phyloP scores from a whole-genome alignment of 2,888 invertebrate species.

The Aspidapion aeneum region DNA sequence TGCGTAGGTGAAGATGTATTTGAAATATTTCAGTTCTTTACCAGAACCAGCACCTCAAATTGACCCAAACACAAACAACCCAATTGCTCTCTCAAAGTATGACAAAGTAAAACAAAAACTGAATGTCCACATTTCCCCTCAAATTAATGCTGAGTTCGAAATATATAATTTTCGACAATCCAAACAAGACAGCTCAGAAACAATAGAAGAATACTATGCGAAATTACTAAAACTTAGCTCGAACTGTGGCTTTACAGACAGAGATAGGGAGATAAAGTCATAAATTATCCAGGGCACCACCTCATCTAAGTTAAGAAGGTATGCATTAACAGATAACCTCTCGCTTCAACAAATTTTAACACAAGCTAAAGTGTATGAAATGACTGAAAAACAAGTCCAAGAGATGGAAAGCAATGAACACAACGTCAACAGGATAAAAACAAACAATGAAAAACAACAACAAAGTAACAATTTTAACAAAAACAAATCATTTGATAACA shows the following conservation, averaged over 20 bases:
- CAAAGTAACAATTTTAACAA: too few relatives aligned
- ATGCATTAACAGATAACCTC: constrained; percentile 7
- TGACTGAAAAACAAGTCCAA: constrained; percentile 2
- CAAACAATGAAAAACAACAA: too few relatives aligned
- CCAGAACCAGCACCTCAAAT: constrained; percentile 8
- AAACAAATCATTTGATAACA: too few relatives aligned
- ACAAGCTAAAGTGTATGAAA: constrained; percentile 4
- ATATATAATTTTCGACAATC: constrained; percentile 15
- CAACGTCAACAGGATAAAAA: too few relatives aligned
- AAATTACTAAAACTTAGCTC: constrained; percentile 12
- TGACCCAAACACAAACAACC: too few relatives aligned
- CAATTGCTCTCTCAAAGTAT: too few relatives aligned
- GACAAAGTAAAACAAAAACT: constrained; percentile 13
- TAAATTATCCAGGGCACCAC: constrained; percentile 2
- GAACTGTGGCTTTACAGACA: constrained; percentile 9
- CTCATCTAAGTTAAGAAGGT: constrained; percentile 8
- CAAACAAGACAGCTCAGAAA: constrained; percentile 7
- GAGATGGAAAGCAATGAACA: constrained; percentile 2
- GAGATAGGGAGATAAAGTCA: constrained; percentile 8
- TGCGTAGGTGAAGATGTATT: constrained; percentile 18
- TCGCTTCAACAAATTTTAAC: constrained; percentile 4
- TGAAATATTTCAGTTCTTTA: constrained; percentile 15
- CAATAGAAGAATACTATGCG: constrained; percentile 12
- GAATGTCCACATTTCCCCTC: constrained; percentile 9
- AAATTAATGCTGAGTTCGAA: constrained; percentile 17